Conservation (phyloP, 2,888 invertebrate genomes). For the Erynnis tages region DNA sequence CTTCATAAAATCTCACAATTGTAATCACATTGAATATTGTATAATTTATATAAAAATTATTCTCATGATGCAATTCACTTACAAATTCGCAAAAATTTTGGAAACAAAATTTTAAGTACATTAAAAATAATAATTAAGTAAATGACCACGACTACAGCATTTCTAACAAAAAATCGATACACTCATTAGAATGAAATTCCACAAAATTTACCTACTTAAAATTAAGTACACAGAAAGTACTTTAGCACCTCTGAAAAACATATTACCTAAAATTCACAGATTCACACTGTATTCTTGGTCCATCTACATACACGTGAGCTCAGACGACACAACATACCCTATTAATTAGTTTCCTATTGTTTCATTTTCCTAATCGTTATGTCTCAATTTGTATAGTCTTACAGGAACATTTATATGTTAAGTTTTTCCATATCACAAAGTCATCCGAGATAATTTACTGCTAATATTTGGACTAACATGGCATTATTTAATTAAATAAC, state of each 20-base stretch:
- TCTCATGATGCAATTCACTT: constrained; percentile 13
- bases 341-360: constrained; percentile 1
- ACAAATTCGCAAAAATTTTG: constrained; percentile 12
- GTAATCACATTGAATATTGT: constrained; percentile 11
- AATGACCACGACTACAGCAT: not conserved
- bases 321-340: constrained; percentile 9
- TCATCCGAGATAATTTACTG: constrained; percentile 9
- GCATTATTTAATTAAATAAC: constrained; percentile 32
- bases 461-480: constrained; percentile 17
- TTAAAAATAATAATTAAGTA: constrained; percentile 7
- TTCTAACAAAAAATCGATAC: constrained; percentile 11
- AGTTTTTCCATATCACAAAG: constrained; percentile 17
- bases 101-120: constrained; percentile 25
- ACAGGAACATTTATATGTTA: constrained; percentile 21
- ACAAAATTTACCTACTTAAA: constrained; percentile 42
- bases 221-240: constrained; percentile 50
- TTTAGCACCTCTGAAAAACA: constrained; percentile 46
- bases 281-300: constrained; percentile 41
- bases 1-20: constrained; percentile 9
- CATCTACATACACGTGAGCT: constrained; percentile 28
- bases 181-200: constrained; percentile 6
- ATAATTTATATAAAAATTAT: constrained; percentile 18
- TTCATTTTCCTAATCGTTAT: not conserved
- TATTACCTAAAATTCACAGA: constrained; percentile 19
- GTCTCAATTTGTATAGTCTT: not conserved